Evolutionary conservation across 2,797 vertebrate species (phyloP).

Genomic region (Anomalospiza imberbis): DNA sequence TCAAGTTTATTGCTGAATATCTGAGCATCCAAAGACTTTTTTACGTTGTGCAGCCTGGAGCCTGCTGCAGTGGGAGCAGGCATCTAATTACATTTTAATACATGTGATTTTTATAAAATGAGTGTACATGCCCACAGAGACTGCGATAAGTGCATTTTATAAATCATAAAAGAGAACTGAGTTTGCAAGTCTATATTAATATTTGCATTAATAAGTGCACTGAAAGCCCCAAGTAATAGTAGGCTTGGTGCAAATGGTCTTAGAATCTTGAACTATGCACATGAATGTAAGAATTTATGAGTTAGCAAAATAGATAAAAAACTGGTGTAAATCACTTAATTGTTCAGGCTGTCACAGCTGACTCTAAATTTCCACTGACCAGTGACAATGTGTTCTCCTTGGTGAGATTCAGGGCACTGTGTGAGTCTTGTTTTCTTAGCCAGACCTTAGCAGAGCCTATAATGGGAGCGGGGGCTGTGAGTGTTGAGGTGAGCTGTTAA

Average conservation of each 20-base stretch:
- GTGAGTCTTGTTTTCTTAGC: neutral
- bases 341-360: neutral
- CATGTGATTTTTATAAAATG: constrained; percentile 25
- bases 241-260: neutral
- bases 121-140: constrained; percentile 25
- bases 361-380: constrained; percentile 9
- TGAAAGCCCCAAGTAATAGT: neutral
- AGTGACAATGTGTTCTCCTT: constrained; percentile 12
- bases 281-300: constrained; percentile 16
- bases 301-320: constrained; percentile 33
- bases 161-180: constrained; percentile 39
- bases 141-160: constrained; percentile 1
- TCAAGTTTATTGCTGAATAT: neutral
- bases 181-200: constrained; percentile 14
- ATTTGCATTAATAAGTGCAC: constrained; percentile 33
- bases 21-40: neutral
- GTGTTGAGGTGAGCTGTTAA: neutral
- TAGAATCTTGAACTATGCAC: neutral
- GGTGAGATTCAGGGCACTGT: neutral
- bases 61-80: neutral
- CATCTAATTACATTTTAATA: constrained; percentile 45
- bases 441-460: neutral
- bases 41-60: neutral
- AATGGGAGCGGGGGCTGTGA: neutral
- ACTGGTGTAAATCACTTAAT: constrained; percentile 22